phyloP scores from a whole-genome alignment of 2,113 vertebrate genomes.

The Stomatorhinus ivindoensis region DNA sequence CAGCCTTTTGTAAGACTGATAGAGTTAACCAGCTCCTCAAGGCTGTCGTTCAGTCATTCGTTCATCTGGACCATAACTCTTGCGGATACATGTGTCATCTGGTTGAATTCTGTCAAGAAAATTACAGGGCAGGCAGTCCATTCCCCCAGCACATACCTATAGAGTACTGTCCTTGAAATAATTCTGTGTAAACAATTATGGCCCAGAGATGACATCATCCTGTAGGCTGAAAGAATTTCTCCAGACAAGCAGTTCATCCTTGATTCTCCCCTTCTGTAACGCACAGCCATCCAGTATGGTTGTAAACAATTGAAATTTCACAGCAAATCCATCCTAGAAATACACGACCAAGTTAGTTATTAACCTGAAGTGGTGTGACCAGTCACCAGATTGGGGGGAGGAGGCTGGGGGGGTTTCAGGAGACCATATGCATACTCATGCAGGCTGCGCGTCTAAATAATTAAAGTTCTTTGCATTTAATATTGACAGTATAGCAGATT shows the following conservation, averaged over 20 bases:
- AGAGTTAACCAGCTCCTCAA: not conserved
- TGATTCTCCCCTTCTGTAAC: not conserved
- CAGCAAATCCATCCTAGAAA: not conserved
- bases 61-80: not conserved
- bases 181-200: not conserved
- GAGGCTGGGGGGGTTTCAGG: not conserved
- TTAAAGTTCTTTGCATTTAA: not conserved
- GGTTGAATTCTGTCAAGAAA: not conserved
- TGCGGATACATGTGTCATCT: not conserved
- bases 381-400: not conserved
- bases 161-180: not conserved
- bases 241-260: not conserved
- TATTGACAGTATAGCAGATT: not conserved
- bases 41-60: not conserved
- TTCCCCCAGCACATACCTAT: not conserved
- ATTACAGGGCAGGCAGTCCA: not conserved
- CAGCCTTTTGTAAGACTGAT: not conserved
- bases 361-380: not conserved
- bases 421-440: not conserved
- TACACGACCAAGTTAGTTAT: not conserved
- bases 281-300: not conserved
- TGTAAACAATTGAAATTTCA: not conserved
- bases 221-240: not conserved
- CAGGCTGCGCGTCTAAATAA: not conserved
- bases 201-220: not conserved